These are phyloP conservation scores for Cryptocephalus primarius DNA, from an alignment of 2,888 invertebrate genomes.

Conservation along the genomic window DNA sequence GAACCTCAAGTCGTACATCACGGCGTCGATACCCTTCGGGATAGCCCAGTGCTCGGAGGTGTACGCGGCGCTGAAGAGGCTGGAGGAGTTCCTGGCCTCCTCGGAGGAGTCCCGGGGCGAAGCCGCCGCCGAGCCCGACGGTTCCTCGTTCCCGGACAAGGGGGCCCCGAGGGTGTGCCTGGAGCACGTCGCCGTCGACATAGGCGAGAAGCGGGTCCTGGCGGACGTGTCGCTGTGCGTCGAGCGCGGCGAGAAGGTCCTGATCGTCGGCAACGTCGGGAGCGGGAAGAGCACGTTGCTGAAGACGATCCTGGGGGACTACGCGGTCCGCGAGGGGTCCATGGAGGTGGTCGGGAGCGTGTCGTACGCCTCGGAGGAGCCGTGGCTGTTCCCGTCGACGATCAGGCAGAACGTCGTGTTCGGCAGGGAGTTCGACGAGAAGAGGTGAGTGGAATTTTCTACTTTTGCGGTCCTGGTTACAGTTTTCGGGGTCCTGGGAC, in stretches of 20 bases:
- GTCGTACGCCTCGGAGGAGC: constrained; percentile 28
- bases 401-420: constrained; percentile 31
- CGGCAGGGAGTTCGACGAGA: constrained; percentile 26
- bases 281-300: constrained; percentile 25
- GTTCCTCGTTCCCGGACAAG: too few species aligned
- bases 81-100: constrained; percentile 13
- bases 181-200: constrained; percentile 14
- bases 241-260: constrained; percentile 34
- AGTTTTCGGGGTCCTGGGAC: too few species aligned
- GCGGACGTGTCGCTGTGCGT: constrained; percentile 36
- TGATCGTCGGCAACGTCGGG: constrained; percentile 49
- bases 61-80: constrained; percentile 18
- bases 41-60: constrained; percentile 21
- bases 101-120: constrained; percentile 7
- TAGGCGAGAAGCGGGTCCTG: constrained; percentile 28
- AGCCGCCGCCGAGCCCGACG: too few species aligned
- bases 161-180: constrained; percentile 12
- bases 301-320: constrained; percentile 25
- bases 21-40: constrained; percentile 22
- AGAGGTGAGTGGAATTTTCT: constrained; percentile 15
- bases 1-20: constrained; percentile 18
- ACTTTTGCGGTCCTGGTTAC: too few species aligned
- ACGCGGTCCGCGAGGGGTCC: constrained; percentile 14
- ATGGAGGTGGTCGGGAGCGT: constrained; percentile 19
- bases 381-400: constrained; percentile 27